Evolutionary conservation across 2,888 invertebrate species (phyloP).

Genomic region (Agrotis puta): DNA sequence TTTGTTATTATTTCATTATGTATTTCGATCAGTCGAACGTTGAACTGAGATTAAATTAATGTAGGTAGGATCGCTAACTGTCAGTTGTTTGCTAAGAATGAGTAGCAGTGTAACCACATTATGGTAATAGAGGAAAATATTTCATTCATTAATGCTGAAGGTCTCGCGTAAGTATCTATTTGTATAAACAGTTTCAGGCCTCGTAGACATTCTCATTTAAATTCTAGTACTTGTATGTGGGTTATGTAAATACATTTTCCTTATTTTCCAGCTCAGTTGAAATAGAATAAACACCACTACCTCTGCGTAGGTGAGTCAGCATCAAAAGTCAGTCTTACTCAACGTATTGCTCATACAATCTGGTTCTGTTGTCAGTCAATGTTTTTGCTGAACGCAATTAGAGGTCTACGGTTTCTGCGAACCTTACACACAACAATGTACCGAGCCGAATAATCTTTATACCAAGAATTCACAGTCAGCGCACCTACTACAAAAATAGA

Average conservation of each 20-base stretch:
- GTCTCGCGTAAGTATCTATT: background rate
- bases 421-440: conserved; percentile 70
- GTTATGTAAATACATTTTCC: conserved; percentile 30
- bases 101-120: conserved; percentile 5
- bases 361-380: conserved; percentile 74
- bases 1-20: conserved; percentile 44
- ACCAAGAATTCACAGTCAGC: conserved; percentile 69
- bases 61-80: background rate
- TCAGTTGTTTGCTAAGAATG: background rate
- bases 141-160: conserved; percentile 32
- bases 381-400: conserved; percentile 85
- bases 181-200: conserved; percentile 7
- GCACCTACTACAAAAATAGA: conserved; percentile 67
- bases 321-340: conserved; percentile 78
- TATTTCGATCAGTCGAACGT: conserved; percentile 31
- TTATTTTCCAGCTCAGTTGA: conserved; percentile 31
- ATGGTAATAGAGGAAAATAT: conserved; percentile 23
- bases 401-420: conserved; percentile 74
- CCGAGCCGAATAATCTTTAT: conserved; percentile 71
- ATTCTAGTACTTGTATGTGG: conserved; percentile 1
- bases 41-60: conserved; percentile 29
- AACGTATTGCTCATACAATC: conserved; percentile 83
- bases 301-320: conserved; percentile 76
- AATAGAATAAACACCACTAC: conserved; percentile 38
- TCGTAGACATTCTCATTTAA: conserved; percentile 18